phyloP scores from a whole-genome alignment of 2,888 invertebrate species.

The Galeopsomyia nigrocyanea region DNA sequence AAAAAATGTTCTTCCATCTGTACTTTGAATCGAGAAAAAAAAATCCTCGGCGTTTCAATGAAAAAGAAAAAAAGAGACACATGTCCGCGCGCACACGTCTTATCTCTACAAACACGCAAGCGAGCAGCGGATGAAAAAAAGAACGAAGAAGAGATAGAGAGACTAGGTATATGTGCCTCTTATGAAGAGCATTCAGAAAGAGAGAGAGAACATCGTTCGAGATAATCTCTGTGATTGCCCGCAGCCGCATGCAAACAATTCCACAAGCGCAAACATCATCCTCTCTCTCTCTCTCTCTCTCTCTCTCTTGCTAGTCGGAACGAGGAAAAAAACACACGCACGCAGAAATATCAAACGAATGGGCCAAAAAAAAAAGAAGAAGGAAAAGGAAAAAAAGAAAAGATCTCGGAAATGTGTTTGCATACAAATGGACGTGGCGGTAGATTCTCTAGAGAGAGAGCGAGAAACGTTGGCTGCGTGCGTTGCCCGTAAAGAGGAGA shows the following conservation, averaged over 20 bases:
- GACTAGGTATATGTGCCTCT: too few species aligned
- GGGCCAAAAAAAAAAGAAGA: not conserved
- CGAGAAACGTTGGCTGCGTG: not conserved
- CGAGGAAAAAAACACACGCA: not conserved
- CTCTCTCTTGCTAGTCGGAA: not conserved
- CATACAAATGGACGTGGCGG: constrained; percentile 37
- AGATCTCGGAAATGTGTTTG: constrained; percentile 33
- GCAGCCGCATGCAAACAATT: not conserved
- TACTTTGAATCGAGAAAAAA: too few species aligned
- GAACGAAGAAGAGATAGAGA: too few species aligned
- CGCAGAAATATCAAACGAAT: too few species aligned
- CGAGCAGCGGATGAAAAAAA: too few species aligned
- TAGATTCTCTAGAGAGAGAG: constrained; percentile 12
- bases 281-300: not conserved
- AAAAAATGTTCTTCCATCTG: too few species aligned
- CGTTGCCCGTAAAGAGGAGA: constrained; percentile 32
- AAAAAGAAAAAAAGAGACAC: too few species aligned
- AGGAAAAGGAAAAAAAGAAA: constrained; percentile 1
- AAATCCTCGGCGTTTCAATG: too few species aligned
- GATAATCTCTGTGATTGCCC: constrained; percentile 2
- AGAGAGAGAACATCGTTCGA: not conserved
- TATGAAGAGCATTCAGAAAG: too few species aligned
- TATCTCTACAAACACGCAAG: too few species aligned
- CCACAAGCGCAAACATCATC: not conserved
- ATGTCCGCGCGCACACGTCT: too few species aligned